phyloP scores from a whole-genome alignment of 2,888 invertebrate species.

The Hydrotaea diabolus region DNA sequence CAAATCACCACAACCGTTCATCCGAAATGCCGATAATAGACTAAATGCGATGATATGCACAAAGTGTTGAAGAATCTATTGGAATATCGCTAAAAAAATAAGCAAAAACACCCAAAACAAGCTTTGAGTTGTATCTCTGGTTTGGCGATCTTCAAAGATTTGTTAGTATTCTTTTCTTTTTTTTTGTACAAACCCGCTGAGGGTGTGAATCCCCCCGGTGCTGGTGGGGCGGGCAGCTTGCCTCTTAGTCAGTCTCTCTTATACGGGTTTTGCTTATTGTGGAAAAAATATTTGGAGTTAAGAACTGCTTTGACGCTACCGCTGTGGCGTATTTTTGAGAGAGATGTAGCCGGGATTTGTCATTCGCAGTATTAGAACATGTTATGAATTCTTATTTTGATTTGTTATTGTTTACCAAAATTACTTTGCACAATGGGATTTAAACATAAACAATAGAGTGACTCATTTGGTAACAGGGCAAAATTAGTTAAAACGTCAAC shows the following conservation, averaged over 20 bases:
- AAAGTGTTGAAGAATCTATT: background rate
- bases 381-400: background rate
- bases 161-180: no score
- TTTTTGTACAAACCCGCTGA: no score
- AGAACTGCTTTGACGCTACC: background rate
- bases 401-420: background rate
- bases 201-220: background rate
- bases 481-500: no score
- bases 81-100: background rate
- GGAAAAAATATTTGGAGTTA: background rate
- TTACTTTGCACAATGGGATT: no score
- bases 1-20: background rate
- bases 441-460: no score
- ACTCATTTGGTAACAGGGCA: no score
- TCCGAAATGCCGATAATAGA: background rate
- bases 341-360: background rate
- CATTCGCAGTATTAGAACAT: background rate
- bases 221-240: background rate
- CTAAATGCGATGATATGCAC: background rate
- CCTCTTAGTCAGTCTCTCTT: background rate
- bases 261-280: background rate
- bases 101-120: conserved; percentile 4
- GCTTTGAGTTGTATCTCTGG: conserved; percentile 8
- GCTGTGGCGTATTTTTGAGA: no score
- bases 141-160: background rate